Conservation (phyloP, 1,140 invertebrate genomes). For the Reticulitermes speratus region DNA sequence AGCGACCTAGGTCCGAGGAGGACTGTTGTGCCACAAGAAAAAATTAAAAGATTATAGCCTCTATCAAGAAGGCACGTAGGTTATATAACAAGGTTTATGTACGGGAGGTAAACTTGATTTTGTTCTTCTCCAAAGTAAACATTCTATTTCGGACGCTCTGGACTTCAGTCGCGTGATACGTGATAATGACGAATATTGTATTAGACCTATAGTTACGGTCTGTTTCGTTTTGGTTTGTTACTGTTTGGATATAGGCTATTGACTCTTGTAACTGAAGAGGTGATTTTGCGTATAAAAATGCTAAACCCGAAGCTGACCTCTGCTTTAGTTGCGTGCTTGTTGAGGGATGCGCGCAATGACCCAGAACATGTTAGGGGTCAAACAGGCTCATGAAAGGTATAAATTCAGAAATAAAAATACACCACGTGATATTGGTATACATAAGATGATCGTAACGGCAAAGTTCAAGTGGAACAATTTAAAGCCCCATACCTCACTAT, state of each 20-base stretch:
- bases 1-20: no score
- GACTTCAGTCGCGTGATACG: neutral
- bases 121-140: neutral
- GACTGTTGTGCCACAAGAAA: no score
- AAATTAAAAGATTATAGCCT: no score
- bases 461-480: neutral
- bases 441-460: no score
- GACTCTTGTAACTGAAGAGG: neutral
- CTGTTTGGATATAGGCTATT: neutral
- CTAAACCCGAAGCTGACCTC: neutral
- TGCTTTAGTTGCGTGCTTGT: neutral
- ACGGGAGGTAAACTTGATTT: neutral
- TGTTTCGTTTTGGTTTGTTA: neutral
- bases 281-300: neutral
- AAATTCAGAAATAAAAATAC: neutral
- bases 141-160: neutral
- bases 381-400: neutral
- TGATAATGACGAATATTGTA: neutral
- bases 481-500: neutral
- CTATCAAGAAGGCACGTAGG: neutral
- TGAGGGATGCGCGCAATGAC: slow-evolving; percentile 1
- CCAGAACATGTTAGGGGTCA: neutral
- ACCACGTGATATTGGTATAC: neutral
- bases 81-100: neutral
- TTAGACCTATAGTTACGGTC: neutral